Percentiles rank a stretch among this genome's conserved stretches.
These are phyloP conservation scores for Sicus ferrugineus DNA, from an alignment of 2,888 invertebrate genomes.

Conservation along the genomic window DNA sequence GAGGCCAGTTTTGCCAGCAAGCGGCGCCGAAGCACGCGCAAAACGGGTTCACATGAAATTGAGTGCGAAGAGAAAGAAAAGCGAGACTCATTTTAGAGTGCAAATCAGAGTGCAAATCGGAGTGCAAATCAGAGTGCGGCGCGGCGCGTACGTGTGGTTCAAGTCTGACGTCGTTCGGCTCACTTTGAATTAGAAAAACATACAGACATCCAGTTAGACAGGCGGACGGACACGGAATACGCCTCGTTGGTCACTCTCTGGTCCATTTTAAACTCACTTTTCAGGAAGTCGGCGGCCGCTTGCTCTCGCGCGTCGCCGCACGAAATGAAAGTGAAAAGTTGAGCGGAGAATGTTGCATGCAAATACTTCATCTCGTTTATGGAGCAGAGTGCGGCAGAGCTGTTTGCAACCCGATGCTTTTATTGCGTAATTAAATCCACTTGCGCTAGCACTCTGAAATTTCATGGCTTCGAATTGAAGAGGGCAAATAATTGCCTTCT, in stretches of 20 bases:
- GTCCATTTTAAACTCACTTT: conserved; percentile 47
- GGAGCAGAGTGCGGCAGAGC: background rate
- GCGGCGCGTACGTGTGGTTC: too few relatives aligned
- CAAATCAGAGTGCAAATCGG: too few relatives aligned
- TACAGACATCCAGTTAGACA: background rate
- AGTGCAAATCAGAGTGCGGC: too few relatives aligned
- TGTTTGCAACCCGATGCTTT: background rate
- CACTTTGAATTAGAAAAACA: too few relatives aligned
- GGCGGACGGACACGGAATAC: background rate
- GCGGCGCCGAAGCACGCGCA: background rate
- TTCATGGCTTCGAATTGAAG: too few relatives aligned
- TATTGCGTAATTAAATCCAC: background rate
- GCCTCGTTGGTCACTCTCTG: conserved; percentile 3
- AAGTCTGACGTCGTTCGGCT: too few relatives aligned
- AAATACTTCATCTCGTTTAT: background rate
- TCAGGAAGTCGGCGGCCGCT: conserved; percentile 47
- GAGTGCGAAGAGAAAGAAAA: background rate
- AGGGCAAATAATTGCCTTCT: too few relatives aligned
- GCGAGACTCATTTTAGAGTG: background rate
- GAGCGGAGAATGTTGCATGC: conserved; percentile 5
- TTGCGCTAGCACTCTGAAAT: too few relatives aligned
- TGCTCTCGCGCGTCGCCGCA: background rate
- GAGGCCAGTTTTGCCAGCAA: background rate
- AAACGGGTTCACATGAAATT: conserved; percentile 1
- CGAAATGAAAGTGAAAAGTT: conserved; percentile 30